Evolutionary conservation across 2,888 invertebrate species (phyloP).

Genomic region (Caenorhabditis imperialis): DNA sequence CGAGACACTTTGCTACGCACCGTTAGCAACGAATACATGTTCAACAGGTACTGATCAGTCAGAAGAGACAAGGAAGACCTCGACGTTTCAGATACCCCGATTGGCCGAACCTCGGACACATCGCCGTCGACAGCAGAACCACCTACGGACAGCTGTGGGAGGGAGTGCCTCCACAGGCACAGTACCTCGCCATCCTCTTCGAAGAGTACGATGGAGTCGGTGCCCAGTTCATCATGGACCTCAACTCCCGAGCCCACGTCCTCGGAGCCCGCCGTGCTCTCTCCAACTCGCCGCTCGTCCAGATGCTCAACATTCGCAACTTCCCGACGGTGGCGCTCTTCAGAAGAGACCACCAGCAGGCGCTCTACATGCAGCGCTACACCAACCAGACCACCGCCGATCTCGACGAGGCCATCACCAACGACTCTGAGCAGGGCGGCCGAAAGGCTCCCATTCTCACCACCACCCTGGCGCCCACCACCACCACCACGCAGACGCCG

Average conservation of each 20-base stretch:
- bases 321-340: constrained; percentile 76
- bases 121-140: constrained; percentile 71
- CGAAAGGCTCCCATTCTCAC: constrained; percentile 48
- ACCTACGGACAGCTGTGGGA: constrained; percentile 76
- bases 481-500: constrained; percentile 65
- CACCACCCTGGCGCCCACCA: constrained; percentile 62
- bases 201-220: constrained; percentile 74
- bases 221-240: constrained; percentile 74
- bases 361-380: constrained; percentile 74
- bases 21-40: constrained; percentile 66
- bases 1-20: constrained; percentile 58
- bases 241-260: constrained; percentile 63
- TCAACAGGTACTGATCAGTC: constrained; percentile 49
- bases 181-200: constrained; percentile 75
- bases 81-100: constrained; percentile 67
- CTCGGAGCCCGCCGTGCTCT: constrained; percentile 73
- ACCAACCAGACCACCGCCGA: constrained; percentile 61
- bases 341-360: constrained; percentile 75
- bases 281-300: constrained; percentile 72
- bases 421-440: constrained; percentile 45
- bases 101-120: constrained; percentile 75
- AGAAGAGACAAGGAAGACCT: background rate
- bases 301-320: constrained; percentile 67
- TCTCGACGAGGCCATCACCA: constrained; percentile 58
- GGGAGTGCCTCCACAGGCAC: constrained; percentile 67